Conservation (phyloP, 2,888 invertebrate genomes). For the Ichneumoninae sp. region DNA sequence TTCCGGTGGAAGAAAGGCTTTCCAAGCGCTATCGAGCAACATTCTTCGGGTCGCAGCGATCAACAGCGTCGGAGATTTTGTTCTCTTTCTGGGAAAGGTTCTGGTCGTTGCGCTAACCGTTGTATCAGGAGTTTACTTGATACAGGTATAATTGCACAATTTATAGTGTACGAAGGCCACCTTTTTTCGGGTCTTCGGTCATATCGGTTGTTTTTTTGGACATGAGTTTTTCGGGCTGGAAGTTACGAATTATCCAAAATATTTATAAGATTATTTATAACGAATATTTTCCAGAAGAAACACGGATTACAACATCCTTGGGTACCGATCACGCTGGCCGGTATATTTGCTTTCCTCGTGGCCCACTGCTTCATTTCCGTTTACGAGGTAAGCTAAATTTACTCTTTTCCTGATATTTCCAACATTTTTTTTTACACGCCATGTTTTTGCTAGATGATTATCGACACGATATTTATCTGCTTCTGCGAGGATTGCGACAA, state of each 20-base stretch:
- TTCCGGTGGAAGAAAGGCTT: constrained; percentile 87
- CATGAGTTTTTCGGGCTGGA: too few species aligned
- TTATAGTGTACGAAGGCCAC: neutral
- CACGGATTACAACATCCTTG: constrained; percentile 87
- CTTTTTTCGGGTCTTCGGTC: neutral
- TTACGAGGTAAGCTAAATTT: constrained; percentile 87
- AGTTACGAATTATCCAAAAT: neutral
- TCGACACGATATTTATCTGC: constrained; percentile 89
- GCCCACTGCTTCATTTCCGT: constrained; percentile 90
- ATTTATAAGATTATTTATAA: constrained; percentile 28
- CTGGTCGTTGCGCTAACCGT: constrained; percentile 88
- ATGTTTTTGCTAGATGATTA: constrained; percentile 87
- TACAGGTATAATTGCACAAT: constrained; percentile 84
- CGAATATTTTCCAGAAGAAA: constrained; percentile 83
- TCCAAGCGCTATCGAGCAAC: constrained; percentile 87
- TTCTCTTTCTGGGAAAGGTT: constrained; percentile 89
- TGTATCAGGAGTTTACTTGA: constrained; percentile 87
- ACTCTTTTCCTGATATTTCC: constrained; percentile 9
- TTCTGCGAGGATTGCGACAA: constrained; percentile 89
- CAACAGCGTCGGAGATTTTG: constrained; percentile 91
- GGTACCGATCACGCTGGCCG: constrained; percentile 88
- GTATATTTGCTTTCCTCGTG: constrained; percentile 89
- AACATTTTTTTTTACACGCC: neutral
- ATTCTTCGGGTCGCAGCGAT: constrained; percentile 89
- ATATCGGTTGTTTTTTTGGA: neutral